phyloP scores from a whole-genome alignment of 2,797 vertebrate genomes.

The Erethizon dorsatum region DNA sequence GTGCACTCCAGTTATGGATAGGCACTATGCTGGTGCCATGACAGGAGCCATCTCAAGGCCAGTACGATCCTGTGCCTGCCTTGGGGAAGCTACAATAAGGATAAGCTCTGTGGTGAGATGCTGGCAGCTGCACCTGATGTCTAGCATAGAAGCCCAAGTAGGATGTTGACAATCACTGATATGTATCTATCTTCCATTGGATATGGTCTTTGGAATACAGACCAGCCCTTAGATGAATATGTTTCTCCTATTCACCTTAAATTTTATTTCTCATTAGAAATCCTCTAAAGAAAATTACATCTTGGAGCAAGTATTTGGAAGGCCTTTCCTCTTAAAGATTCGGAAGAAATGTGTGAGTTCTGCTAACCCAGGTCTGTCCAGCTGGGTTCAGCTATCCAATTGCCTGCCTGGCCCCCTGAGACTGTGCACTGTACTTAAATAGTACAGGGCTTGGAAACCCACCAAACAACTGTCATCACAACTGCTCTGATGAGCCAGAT shows the following conservation, averaged over 20 bases:
- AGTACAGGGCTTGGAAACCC: constrained; percentile 63
- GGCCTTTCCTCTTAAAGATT: constrained; percentile 50
- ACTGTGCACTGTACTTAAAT: neutral
- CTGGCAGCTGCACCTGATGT: neutral
- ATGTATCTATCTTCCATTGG: neutral
- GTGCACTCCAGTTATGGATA: neutral
- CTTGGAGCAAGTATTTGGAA: neutral
- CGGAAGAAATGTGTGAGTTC: constrained; percentile 43
- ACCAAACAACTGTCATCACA: constrained; percentile 71
- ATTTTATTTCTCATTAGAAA: constrained; percentile 40
- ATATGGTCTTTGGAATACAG: neutral
- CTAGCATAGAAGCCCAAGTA: neutral
- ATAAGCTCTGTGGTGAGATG: neutral
- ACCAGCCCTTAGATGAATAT: neutral
- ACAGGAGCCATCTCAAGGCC: neutral
- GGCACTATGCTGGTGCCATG: neutral
- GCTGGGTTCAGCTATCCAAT: neutral
- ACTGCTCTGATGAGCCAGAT: constrained; percentile 48
- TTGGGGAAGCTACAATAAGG: neutral
- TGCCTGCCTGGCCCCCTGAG: neutral
- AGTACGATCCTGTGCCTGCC: neutral
- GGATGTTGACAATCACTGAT: neutral
- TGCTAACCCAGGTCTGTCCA: constrained; percentile 19
- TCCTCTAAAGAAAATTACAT: constrained; percentile 32
- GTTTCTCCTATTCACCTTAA: neutral